Percentiles rank a stretch among this genome's conserved stretches.
Conservation (phyloP, 2,888 invertebrate species). For the Drosophila greeni region DNA sequence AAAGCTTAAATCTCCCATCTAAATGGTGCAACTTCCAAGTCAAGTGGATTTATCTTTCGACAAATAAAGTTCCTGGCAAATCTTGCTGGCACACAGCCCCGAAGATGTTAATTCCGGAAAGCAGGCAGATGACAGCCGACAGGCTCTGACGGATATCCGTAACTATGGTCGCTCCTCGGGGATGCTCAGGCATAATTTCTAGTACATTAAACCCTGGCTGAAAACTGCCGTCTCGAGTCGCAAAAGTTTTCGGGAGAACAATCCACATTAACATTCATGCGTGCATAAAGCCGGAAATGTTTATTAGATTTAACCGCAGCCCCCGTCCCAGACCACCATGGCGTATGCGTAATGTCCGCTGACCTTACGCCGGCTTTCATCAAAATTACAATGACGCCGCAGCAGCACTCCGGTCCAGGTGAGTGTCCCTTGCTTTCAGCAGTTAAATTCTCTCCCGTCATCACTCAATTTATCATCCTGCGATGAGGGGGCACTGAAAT, state of each 20-base stretch:
- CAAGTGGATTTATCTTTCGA: slow-evolving; percentile 63
- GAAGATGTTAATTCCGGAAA: slow-evolving; percentile 56
- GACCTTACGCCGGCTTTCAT: slow-evolving; percentile 21
- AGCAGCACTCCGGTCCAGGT: slow-evolving; percentile 15
- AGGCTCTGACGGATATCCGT: slow-evolving; percentile 13
- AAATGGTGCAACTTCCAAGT: slow-evolving; percentile 58
- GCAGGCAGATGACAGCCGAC: slow-evolving; percentile 18
- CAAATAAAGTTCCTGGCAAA: slow-evolving; percentile 59
- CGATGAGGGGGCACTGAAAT: slow-evolving; percentile 5
- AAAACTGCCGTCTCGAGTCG: slow-evolving; percentile 52
- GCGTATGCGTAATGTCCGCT: slow-evolving; percentile 55
- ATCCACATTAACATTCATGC: slow-evolving; percentile 67
- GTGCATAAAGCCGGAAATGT: slow-evolving; percentile 62
- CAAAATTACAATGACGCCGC: slow-evolving; percentile 22
- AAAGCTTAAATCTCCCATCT: slow-evolving; percentile 58
- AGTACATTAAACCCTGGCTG: slow-evolving; percentile 53
- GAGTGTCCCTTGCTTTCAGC: slow-evolving; percentile 8
- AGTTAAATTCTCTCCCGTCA: slow-evolving; percentile 19
- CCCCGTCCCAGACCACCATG: slow-evolving; percentile 30
- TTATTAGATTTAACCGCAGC: slow-evolving; percentile 59
- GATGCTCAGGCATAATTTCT: slow-evolving; percentile 61
- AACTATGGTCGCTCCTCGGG: slow-evolving; percentile 34
- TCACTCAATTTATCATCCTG: slow-evolving; percentile 41
- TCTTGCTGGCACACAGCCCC: slow-evolving; percentile 40
- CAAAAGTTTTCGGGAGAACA: slow-evolving; percentile 56